Conservation (phyloP, 1,140 invertebrate species). For the Arctopsyche grandis region DNA sequence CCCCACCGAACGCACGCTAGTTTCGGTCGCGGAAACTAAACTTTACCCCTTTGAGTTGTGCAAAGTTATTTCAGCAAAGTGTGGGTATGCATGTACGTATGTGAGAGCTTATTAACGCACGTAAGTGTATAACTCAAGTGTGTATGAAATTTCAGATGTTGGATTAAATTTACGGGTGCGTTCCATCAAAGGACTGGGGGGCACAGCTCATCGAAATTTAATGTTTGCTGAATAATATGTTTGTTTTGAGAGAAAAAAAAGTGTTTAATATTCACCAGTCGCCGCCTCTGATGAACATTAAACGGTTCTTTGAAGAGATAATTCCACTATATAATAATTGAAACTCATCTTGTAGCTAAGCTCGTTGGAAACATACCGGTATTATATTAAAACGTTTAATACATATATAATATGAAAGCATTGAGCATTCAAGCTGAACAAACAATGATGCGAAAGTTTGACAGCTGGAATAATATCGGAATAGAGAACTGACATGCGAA, state of each 20-base stretch:
- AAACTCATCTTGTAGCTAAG: not conserved
- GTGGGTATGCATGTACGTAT: no score
- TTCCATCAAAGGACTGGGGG: not conserved
- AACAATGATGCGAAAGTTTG: no score
- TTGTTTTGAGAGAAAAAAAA: not conserved
- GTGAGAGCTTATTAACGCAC: no score
- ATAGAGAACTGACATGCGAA: no score
- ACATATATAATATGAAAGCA: no score
- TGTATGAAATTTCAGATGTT: not conserved
- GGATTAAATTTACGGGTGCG: not conserved
- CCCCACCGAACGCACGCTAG: not conserved
- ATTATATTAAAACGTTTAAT: no score
- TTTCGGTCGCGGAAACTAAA: slow-evolving; percentile 16
- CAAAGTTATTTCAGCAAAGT: not conserved
- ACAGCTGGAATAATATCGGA: no score
- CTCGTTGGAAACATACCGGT: no score
- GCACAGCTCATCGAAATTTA: not conserved
- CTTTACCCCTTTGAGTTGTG: not conserved
- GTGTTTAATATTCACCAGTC: not conserved
- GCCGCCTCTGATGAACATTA: not conserved
- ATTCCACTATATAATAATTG: not conserved
- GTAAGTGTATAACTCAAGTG: not conserved
- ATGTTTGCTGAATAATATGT: not conserved
- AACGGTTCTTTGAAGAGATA: not conserved
- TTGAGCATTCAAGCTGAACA: no score